Evolutionary conservation across 2,888 invertebrate genomes (phyloP), one percentile per base, ranked within the genome.

Genomic region (Eilema depressum): DNA sequence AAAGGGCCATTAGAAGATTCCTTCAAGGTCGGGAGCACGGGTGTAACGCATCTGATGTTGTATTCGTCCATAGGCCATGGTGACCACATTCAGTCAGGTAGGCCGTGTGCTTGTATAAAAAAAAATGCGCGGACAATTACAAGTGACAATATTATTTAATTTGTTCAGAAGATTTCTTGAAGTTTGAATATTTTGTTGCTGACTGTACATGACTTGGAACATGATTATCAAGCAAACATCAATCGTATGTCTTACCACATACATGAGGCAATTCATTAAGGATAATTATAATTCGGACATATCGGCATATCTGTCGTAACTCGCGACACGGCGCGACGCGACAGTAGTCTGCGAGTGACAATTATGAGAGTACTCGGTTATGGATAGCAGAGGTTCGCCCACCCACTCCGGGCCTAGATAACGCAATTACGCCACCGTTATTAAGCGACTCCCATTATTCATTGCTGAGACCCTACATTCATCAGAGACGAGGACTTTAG

Each of bases 391-490:
- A 86, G 87, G 86, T 83, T 86, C 84, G 78, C 82, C 84, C 88
- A 87, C 85, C 88, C 90, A 76, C 89, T 87, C 79, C 81, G 86
- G 82, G 88, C 85, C 91, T 89, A 93, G 93, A 94, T 93, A 93
- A 93, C 92, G 91, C 91, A 94, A 94, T 94, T 93, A 94, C 89
- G 85, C 85, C 75, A 82, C 86, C 86, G 91, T 92, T 94, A 94
- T 92, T 93, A 93, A 93, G 88, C 89, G 91, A 86, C 88, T 79
- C 84, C 88, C 88, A 93, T 94, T 92, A 94, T 90, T 94, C 93
- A 93, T 92, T 86, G 85, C 88, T 86, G 85, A 88, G 88, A 86
- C 88, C 89, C 85, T 80, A 85, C 85, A 89, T 92, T 89, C 87
- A 89, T 91, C 86, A 86, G 75, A 74, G 72, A 70, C 73, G 75